These are phyloP conservation scores for Serilophus lunatus DNA, from an alignment of 2,113 vertebrate species.

Conservation along the genomic window DNA sequence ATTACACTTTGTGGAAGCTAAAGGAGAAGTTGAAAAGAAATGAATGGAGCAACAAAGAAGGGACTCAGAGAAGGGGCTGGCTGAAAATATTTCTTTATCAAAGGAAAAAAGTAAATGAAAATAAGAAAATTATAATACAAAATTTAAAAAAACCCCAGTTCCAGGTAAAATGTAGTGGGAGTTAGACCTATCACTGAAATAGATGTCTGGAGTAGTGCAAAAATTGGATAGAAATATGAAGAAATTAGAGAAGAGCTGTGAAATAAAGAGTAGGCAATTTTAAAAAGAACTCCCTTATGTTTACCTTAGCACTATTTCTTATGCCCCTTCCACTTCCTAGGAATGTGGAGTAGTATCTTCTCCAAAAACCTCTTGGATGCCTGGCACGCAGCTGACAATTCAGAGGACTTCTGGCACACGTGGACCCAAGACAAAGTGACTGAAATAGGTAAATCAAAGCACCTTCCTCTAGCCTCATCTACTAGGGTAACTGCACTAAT, in stretches of 20 bases:
- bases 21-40: background rate
- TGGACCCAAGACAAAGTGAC: constrained; percentile 67
- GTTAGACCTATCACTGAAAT: background rate
- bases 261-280: background rate
- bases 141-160: background rate
- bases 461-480: background rate
- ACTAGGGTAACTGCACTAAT: background rate
- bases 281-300: background rate
- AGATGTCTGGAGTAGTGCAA: background rate
- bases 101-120: background rate
- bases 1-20: background rate
- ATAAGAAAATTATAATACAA: background rate
- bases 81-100: background rate
- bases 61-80: background rate
- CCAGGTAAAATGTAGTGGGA: background rate
- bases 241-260: background rate
- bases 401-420: constrained; percentile 69
- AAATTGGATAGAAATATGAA: background rate
- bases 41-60: background rate
- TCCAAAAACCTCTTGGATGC: constrained; percentile 74
- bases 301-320: background rate
- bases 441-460: constrained; percentile 57
- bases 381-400: constrained; percentile 65
- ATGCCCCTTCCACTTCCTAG: background rate
- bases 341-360: constrained; percentile 73